These are phyloP conservation scores for Dichetophora obliterata DNA, from an alignment of 2,888 invertebrate species.

Conservation along the genomic window DNA sequence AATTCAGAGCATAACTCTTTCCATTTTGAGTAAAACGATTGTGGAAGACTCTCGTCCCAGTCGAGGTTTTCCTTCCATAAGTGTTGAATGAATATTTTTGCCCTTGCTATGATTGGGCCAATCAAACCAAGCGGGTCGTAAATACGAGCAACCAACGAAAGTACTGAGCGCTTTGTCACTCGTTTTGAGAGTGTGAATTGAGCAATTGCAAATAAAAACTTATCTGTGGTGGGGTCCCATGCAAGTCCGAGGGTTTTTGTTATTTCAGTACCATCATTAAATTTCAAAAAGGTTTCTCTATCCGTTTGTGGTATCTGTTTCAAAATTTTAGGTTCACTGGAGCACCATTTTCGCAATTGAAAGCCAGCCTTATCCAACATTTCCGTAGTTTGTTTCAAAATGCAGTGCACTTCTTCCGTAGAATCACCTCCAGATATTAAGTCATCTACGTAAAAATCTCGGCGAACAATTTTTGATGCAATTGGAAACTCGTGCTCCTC, in stretches of 20 bases:
- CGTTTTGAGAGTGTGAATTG: too few species aligned
- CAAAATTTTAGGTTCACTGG: conserved; percentile 13
- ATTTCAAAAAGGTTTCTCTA: background rate
- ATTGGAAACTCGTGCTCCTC: conserved; percentile 24
- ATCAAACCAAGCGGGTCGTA: conserved; percentile 14
- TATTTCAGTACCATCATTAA: conserved; percentile 19
- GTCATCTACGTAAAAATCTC: conserved; percentile 45
- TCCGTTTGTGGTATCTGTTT: background rate
- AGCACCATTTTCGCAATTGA: conserved; percentile 40
- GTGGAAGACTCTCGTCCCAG: conserved; percentile 10
- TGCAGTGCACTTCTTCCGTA: conserved; percentile 37
- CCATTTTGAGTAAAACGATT: background rate
- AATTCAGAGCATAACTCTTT: background rate
- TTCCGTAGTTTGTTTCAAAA: conserved; percentile 18
- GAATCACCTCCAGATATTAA: conserved; percentile 40
- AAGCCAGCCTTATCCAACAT: conserved; percentile 31
- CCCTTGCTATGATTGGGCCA: background rate
- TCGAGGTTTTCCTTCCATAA: conserved; percentile 17
- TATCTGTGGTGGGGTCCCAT: conserved; percentile 25
- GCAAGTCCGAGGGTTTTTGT: conserved; percentile 45
- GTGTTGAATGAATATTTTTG: conserved; percentile 18
- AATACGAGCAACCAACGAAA: background rate
- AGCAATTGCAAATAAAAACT: conserved; percentile 22
- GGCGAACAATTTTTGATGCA: conserved; percentile 24
- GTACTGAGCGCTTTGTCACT: background rate